These are phyloP conservation scores for Tylochromis polylepis DNA, from an alignment of 2,113 vertebrate species.

Conservation along the genomic window DNA sequence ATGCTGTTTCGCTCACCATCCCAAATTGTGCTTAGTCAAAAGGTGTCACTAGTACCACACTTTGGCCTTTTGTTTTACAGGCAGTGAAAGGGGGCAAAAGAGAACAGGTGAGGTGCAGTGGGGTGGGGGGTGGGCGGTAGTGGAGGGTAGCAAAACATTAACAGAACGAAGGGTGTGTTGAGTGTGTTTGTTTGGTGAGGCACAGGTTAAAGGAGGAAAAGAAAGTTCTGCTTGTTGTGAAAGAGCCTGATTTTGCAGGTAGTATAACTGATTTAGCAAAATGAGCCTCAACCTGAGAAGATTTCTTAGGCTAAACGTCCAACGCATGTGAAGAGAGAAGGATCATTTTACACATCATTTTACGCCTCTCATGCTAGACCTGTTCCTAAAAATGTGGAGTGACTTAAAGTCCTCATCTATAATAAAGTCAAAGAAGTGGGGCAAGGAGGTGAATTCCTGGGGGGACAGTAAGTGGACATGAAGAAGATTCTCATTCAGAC, in stretches of 20 bases:
- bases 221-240: conserved; percentile 13
- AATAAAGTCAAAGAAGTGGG: conserved; percentile 23
- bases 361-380: conserved; percentile 17
- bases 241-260: conserved; percentile 26
- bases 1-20: background rate
- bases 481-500: background rate
- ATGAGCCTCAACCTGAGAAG: conserved; percentile 33
- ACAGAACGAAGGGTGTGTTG: background rate
- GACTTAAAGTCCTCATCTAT: conserved; percentile 32
- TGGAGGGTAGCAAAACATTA: background rate
- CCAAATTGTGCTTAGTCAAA: conserved; percentile 34
- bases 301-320: conserved; percentile 41
- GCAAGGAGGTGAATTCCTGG: conserved; percentile 24
- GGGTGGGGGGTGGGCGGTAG: background rate
- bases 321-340: conserved; percentile 17
- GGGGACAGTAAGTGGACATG: conserved; percentile 28
- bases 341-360: conserved; percentile 42
- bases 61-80: background rate
- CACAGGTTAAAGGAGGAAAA: background rate
- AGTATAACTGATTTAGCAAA: conserved; percentile 55
- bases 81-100: background rate
- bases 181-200: background rate
- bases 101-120: background rate
- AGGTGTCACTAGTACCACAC: conserved; percentile 57
- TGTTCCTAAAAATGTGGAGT: conserved; percentile 34